Base-by-base conservation (phyloP, 2,888 invertebrate genomes). In the Selenia dentaria region DNA sequence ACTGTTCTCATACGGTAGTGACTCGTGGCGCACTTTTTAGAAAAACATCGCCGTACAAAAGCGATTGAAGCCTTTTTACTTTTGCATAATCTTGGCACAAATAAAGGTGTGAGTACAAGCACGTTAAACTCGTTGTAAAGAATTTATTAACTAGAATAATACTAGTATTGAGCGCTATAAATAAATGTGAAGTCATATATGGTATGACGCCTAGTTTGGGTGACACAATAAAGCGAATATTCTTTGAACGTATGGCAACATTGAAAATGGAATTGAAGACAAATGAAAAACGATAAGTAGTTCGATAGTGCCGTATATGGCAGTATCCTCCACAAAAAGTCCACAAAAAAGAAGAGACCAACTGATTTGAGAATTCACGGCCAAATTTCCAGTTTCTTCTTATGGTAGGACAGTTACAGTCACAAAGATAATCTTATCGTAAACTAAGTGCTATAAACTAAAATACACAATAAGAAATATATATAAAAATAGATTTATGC, bases 71-170 rank as follows among this genome's bases (percentile, higher is more conserved):
- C 43, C 2, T 25, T 42, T 47, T 42, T 43, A 33, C 28, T 31
- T 46, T 33, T 43, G 36, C 40, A 39, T 36, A 26, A 37, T 41
- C 28, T 40, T 36, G 12, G 35, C 25, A 20, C 20, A 32, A 33
- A 35, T 34, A 47, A 24, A 44, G 25, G 29, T 40, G 34, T 37
- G 12, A 36, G 18, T 25, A 16, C 13, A 29, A 27, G 27, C 14
- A 9, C 12, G 8, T 22, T 16, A 25, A 16, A 24, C 27, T 6
- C 14, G 28, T 14, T 22, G 8, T 13, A 48, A 45, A 46, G 31
- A 49, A 40, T 33, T n/a, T 36, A 40, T 35, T 37, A 29, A 43
- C 39, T 40, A 24, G 41, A 16, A 35, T 34, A 52, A 46, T 42
- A 24, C 33, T 38, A 20, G 18, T 12, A 51, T 43, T 43, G 43